A percentile compares a stretch with the other conserved stretches of the same genome.
phyloP scores from a whole-genome alignment of 2,113 vertebrate genomes.

The Pagrus major region DNA sequence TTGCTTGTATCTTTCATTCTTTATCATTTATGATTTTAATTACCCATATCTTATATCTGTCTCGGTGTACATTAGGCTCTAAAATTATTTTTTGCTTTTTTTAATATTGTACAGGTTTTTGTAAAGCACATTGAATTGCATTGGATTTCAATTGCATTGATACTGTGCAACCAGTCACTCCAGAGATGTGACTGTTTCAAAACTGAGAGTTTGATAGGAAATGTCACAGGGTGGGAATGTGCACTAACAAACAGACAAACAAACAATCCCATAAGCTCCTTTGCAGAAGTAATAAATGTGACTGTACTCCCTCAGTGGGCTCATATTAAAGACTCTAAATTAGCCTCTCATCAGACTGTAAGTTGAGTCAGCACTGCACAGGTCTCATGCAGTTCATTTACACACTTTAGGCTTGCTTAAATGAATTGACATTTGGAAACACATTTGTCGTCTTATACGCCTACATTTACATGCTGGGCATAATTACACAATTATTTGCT shows the following conservation, averaged over 20 bases:
- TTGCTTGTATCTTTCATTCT: too few relatives aligned
- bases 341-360: conserved; percentile 8
- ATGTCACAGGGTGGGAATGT: neutral
- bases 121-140: too few relatives aligned
- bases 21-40: too few relatives aligned
- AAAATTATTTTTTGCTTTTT: too few relatives aligned
- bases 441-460: conserved; percentile 15
- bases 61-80: too few relatives aligned
- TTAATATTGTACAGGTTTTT: too few relatives aligned
- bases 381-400: conserved; percentile 36
- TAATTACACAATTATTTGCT: conserved; percentile 36
- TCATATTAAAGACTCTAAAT: conserved; percentile 35
- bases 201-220: neutral
- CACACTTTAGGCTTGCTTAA: neutral
- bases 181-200: neutral
- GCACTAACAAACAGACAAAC: neutral
- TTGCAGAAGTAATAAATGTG: conserved; percentile 11
- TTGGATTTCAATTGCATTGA: too few relatives aligned
- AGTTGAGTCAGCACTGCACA: conserved; percentile 32
- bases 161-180: too few relatives aligned
- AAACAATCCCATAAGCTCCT: conserved; percentile 13
- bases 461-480: conserved; percentile 14
- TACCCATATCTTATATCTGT: too few relatives aligned
- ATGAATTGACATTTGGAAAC: conserved; percentile 48
- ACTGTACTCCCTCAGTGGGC: conserved; percentile 15